These are phyloP conservation scores for Polypterus senegalus DNA, from an alignment of 2,113 vertebrate genomes.

Conservation along the genomic window DNA sequence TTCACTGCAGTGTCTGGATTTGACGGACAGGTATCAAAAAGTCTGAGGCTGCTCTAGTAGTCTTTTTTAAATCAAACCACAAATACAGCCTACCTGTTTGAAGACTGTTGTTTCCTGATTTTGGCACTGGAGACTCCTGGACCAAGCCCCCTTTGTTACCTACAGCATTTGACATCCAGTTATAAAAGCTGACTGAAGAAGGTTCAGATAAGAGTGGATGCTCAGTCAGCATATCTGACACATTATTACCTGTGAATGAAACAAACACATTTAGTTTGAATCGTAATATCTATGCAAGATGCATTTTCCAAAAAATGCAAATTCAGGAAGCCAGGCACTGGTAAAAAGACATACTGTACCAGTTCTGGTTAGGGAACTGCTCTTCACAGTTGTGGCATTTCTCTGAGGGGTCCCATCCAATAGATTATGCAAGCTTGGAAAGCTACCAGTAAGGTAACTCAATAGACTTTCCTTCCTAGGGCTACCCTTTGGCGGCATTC, in stretches of 20 bases:
- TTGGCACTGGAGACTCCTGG: constrained; percentile 73
- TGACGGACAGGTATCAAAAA: too few species aligned
- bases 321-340: background rate
- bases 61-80: too few species aligned
- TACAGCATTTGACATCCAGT: constrained; percentile 98
- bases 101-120: constrained; percentile 78
- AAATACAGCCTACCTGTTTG: constrained; percentile 66
- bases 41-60: too few species aligned
- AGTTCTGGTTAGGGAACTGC: constrained; percentile 78
- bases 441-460: constrained; percentile 90
- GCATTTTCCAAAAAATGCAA: background rate
- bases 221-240: constrained; percentile 80
- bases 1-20: too few species aligned
- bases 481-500: constrained; percentile 70
- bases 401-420: constrained; percentile 86
- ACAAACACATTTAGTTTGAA: background rate
- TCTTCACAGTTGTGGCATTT: constrained; percentile 62
- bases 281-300: background rate
- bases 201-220: constrained; percentile 89
- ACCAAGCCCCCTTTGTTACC: constrained; percentile 66
- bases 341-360: constrained; percentile 40
- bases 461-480: constrained; percentile 90
- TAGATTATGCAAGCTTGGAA: constrained; percentile 89
- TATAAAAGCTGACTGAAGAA: constrained; percentile 92
- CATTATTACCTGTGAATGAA: constrained; percentile 52